These are phyloP conservation scores for Etheostoma nigrum DNA, from an alignment of 2,797 vertebrate species.

Conservation along the genomic window DNA sequence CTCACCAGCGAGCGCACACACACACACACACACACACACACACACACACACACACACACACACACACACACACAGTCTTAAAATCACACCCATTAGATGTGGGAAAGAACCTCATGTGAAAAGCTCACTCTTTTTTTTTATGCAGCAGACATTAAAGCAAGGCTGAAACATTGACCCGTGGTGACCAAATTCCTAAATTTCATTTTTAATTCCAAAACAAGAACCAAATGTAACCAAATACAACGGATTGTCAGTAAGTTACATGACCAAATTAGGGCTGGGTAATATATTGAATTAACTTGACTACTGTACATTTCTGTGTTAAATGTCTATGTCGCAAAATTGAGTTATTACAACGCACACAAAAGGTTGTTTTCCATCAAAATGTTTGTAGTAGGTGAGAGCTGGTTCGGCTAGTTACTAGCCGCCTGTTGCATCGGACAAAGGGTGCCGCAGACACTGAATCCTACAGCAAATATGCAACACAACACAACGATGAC, in stretches of 20 bases:
- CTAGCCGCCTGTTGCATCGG: background rate
- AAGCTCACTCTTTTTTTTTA: conserved; percentile 4
- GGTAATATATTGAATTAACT: too few species aligned
- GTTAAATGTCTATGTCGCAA: background rate
- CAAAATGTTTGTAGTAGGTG: background rate
- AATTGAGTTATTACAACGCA: background rate
- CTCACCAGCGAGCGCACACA: conserved; percentile 18
- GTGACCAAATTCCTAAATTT: background rate
- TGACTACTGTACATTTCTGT: background rate
- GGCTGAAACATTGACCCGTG: background rate
- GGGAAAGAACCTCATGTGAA: conserved; percentile 29
- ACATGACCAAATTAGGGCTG: too few species aligned
- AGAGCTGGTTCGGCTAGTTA: background rate
- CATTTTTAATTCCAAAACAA: conserved; percentile 2
- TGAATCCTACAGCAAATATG: background rate
- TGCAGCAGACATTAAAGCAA: background rate
- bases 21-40: background rate
- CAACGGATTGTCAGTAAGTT: too few species aligned
- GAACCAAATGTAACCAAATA: background rate
- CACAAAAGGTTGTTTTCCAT: background rate
- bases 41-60: background rate
- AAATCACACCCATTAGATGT: conserved; percentile 45
- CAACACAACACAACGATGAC: conserved; percentile 2
- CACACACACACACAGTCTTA: background rate
- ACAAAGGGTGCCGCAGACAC: background rate